Conservation (phyloP, 2,888 invertebrate genomes). For the Caenorhabditis sp. region DNA sequence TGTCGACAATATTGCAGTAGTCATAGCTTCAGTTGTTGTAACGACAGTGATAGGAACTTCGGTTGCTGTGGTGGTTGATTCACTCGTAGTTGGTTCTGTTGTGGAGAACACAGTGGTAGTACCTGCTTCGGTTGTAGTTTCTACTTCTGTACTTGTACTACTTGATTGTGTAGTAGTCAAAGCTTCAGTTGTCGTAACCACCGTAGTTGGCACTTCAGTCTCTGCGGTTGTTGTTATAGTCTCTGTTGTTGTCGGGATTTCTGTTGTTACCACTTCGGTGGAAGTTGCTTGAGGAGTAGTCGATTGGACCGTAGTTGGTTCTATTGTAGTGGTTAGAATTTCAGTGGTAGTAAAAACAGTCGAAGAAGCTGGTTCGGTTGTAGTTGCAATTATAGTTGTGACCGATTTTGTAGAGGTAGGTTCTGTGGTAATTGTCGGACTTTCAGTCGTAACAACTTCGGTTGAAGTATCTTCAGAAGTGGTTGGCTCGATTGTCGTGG, state of each 20-base stretch:
- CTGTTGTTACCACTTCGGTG: neutral
- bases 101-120: too few species aligned
- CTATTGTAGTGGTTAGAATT: neutral
- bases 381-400: too few species aligned
- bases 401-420: constrained; percentile 4
- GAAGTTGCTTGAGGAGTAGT: neutral
- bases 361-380: too few species aligned
- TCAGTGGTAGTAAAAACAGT: neutral
- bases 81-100: too few species aligned
- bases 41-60: neutral
- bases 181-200: too few species aligned
- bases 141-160: neutral
- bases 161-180: neutral
- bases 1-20: too few species aligned
- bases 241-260: constrained; percentile 3
- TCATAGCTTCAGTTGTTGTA: too few species aligned
- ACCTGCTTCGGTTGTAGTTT: too few species aligned
- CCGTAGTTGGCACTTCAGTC: neutral
- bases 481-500: neutral
- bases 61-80: neutral
- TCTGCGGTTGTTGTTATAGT: neutral
- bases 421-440: constrained; percentile 2
- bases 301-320: neutral
- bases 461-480: neutral
- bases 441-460: neutral